Percentiles rank a stretch among this genome's conserved stretches.
phyloP scores from a whole-genome alignment of 2,113 vertebrate species.

The Aphyosemion australe region DNA sequence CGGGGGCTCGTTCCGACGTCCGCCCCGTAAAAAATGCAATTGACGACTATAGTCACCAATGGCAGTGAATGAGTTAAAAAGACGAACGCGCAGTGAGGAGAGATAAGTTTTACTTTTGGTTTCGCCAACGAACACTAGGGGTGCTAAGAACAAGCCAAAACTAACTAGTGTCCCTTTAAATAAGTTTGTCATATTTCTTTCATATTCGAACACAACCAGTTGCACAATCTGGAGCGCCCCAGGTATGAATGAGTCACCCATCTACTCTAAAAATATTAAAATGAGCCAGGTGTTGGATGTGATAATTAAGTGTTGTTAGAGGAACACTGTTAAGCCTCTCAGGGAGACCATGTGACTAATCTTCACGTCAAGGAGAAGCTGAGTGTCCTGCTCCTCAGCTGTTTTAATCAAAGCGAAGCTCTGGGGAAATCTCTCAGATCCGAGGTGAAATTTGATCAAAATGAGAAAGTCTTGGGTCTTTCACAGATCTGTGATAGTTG shows the following conservation, averaged over 20 bases:
- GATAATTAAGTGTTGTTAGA: constrained; percentile 46
- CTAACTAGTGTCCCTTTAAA: too few species aligned
- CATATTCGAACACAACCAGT: constrained; percentile 12
- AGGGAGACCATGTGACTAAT: constrained; percentile 21
- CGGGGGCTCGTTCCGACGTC: too few species aligned
- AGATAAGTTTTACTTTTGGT: too few species aligned
- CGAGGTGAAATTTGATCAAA: constrained; percentile 9
- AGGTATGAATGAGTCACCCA: constrained; percentile 35
- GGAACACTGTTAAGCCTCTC: constrained; percentile 14
- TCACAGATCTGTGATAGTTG: too few species aligned
- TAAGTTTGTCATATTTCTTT: constrained; percentile 7
- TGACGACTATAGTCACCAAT: too few species aligned
- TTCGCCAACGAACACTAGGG: too few species aligned
- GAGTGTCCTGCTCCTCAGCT: neutral
- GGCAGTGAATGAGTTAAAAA: too few species aligned
- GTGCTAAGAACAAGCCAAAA: too few species aligned
- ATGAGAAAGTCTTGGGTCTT: neutral
- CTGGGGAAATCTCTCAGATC: constrained; percentile 9
- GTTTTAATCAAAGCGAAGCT: constrained; percentile 12
- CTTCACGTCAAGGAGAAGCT: constrained; percentile 15
- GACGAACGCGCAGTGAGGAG: too few species aligned
- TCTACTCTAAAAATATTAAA: constrained; percentile 24
- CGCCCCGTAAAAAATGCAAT: too few species aligned
- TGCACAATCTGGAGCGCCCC: constrained; percentile 21
- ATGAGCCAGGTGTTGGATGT: constrained; percentile 38